Evolutionary conservation across 2,113 vertebrate species (phyloP), one percentile per base, ranked within the genome.

Genomic region (Pholis gunnellus): DNA sequence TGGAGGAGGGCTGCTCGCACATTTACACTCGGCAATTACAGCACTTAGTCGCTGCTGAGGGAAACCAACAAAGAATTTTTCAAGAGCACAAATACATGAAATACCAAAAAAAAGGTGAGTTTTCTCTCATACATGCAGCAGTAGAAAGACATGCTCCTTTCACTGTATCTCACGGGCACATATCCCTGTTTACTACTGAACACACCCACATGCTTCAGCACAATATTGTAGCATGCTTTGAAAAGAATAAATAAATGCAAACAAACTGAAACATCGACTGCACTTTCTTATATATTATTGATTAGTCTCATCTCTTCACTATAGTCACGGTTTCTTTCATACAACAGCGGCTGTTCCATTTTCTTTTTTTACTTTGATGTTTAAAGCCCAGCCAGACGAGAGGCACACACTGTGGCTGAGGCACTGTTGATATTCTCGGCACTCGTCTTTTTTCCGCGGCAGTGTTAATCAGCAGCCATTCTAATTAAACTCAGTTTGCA

Each of bases 401-500:
- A 75, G 59, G 38, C 56, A 29, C 42, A 27, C 48, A 20, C 42
- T 46, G 68, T 54, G 75, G 71, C 81, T 74, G 75, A 75, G 76
- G 34, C 78, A 18, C 80, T 78, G 73, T 81, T 89, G 84, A 91
- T 88, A 87, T 87, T 90, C 83, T 81, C 87, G 78, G 59, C 61
- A 75, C 63, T 78, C 20, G 14, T 85, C 80, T 88, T 77, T 77
- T 71, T 80, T 79, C 77, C 61, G 31, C 82, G 40, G 82, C 72
- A 9, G 71, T 67, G 87, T 84, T 89, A 90, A 88, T 91, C 88
- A 82, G 85, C 82, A 69, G 81, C 63, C 78, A 60, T 80, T 89
- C 83, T 92, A 92, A 94, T 95, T 93, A 93, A 93, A 90, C 83
- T 79, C 68, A 59, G 87, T 91, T 93, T 91, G 91, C 86, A 79